A percentile compares a stretch with the other conserved stretches of the same genome.
Evolutionary conservation across 2,113 vertebrate species (phyloP).

Genomic region (Calypte anna): DNA sequence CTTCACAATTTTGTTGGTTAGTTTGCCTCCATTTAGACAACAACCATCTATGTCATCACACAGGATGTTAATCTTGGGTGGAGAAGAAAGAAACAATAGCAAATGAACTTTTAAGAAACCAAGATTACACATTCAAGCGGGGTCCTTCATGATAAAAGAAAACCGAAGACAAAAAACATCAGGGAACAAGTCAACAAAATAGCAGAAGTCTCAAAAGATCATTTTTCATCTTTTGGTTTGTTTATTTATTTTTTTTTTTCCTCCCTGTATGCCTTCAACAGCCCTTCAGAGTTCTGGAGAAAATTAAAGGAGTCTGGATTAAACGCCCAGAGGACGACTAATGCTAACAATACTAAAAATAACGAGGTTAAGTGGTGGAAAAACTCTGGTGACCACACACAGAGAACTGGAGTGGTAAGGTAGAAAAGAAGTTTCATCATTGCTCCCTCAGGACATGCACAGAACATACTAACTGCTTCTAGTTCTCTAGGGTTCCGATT

Average conservation of each 20-base stretch:
- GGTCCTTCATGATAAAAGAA: conserved; percentile 41
- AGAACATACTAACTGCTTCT: conserved; percentile 15
- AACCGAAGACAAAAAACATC: conserved; percentile 41
- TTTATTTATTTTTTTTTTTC: conserved; percentile 19
- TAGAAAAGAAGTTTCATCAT: conserved; percentile 79
- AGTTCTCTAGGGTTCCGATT: conserved; percentile 66
- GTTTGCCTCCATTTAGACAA: conserved; percentile 57
- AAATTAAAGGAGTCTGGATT: conserved; percentile 71
- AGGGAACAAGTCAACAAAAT: conserved; percentile 19
- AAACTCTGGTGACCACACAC: conserved; percentile 46
- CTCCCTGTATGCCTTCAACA: conserved; percentile 38
- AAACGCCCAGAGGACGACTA: conserved; percentile 71
- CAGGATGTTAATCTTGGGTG: conserved; percentile 68
- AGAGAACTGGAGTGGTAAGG: conserved; percentile 48
- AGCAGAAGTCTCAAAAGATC: conserved; percentile 24
- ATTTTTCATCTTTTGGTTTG: conserved; percentile 41
- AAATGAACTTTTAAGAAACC: conserved; percentile 57
- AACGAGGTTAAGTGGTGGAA: conserved; percentile 46
- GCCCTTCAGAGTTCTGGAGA: conserved; percentile 58
- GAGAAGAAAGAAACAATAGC: conserved; percentile 61
- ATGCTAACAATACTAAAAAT: conserved; percentile 57
- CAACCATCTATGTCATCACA: conserved; percentile 66
- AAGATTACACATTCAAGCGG: conserved; percentile 31
- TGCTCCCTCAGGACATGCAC: conserved; percentile 62
- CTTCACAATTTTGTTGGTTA: conserved; percentile 57